A percentile compares a stretch with the other conserved stretches of the same genome.
These are phyloP conservation scores for Sminthurinus aureus DNA, from an alignment of 2,888 invertebrate genomes.

Conservation along the genomic window DNA sequence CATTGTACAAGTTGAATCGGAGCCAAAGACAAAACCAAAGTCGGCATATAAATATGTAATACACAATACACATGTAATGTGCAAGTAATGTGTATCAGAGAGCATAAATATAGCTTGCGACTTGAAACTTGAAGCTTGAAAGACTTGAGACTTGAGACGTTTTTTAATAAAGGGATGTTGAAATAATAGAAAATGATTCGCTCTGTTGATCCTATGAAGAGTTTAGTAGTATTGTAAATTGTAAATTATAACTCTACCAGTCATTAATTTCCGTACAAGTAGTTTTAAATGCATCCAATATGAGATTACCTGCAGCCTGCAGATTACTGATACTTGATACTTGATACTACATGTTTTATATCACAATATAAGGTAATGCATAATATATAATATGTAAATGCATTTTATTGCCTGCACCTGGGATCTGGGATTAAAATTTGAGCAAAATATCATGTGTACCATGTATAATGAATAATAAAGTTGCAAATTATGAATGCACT, in stretches of 20 bases:
- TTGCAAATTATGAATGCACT: too few relatives aligned
- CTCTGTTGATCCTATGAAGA: conserved; percentile 16
- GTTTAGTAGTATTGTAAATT: not conserved
- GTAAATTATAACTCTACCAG: not conserved
- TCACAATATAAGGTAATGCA: not conserved
- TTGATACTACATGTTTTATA: not conserved
- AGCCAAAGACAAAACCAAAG: not conserved
- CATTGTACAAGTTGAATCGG: not conserved
- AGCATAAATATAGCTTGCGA: not conserved
- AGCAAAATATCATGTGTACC: too few relatives aligned
- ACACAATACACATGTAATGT: too few relatives aligned
- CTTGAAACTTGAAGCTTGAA: not conserved
- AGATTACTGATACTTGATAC: not conserved
- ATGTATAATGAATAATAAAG: too few relatives aligned
- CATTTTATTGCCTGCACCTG: too few relatives aligned
- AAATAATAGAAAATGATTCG: conserved; percentile 13
- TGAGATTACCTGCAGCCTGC: too few relatives aligned
- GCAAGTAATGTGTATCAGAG: too few relatives aligned
- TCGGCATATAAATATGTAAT: not conserved
- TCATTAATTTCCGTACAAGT: conserved; percentile 4
- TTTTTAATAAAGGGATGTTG: not conserved
- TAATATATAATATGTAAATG: too few relatives aligned
- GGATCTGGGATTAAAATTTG: too few relatives aligned
- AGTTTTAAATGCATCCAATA: too few relatives aligned
- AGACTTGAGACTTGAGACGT: not conserved